Evolutionary conservation across 2,113 vertebrate genomes (phyloP), one percentile per base, ranked within the genome.

Genomic region (Chitala chitala): DNA sequence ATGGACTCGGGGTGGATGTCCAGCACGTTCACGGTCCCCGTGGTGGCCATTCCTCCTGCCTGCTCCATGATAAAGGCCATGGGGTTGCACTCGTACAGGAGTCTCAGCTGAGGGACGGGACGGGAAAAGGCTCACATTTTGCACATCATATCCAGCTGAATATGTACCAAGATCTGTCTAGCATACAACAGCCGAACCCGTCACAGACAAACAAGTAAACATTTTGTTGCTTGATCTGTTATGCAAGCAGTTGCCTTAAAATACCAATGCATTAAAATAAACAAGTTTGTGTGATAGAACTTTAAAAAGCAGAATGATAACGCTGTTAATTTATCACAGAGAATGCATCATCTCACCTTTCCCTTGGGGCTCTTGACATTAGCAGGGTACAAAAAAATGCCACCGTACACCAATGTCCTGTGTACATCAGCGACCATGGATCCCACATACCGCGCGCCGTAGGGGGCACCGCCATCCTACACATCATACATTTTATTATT

Each of bases 391-490:
- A 99, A 76, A 82, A 99, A 99, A 86, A 99, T 95, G 48, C 95
- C 96, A 81, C 96, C 96, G 2, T 99, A 99, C 6, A 99, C 94
- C 81, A 99, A 84, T 0, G 96, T 99, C 61, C 96, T 92, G 81
- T 99, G 96, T 40, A 98, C 94, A 36, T 98, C 96, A 7, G 96
- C 96, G 1, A 99, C 96, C 96, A 98, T 99, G 36, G 96, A 99
- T 3, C 96, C 96, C 70, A 98, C 87, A 0, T 99, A 99, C 54
- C 96, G 88, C 3, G 92, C 93, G 6, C 96, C 95, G 8, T 98
- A 99, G 0, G 96, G 92, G 38, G 93, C 88, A 24, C 92, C 94
- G 46, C 93, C 92, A 75, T 96, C 94, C 96, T 99, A 29, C 75
- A 29, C 65, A 75, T n/a, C n/a, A n/a, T n/a, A n/a, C n/a, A 46